A percentile compares a stretch with the other conserved stretches of the same genome.
Evolutionary conservation across 2,797 vertebrate species (phyloP).

Genomic region (Sphaeramia orbicularis): DNA sequence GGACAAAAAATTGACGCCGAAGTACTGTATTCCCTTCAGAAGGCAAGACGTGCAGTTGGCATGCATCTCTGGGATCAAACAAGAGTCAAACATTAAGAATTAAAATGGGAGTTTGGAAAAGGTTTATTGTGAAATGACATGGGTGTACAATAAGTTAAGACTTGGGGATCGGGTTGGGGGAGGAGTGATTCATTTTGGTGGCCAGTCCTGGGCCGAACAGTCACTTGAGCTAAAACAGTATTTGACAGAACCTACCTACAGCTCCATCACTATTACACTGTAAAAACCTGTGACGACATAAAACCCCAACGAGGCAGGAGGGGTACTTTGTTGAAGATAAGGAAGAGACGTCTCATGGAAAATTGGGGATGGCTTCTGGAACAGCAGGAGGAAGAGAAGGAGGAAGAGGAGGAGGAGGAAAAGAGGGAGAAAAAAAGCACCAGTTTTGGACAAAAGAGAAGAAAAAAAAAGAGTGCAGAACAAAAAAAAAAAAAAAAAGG

Average conservation of each 20-base stretch:
- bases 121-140: slow-evolving; percentile 89
- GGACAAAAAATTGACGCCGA: slow-evolving; percentile 61
- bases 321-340: slow-evolving; percentile 41
- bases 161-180: slow-evolving; percentile 73
- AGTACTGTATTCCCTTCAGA: slow-evolving; percentile 37
- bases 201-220: slow-evolving; percentile 84
- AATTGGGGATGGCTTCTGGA: slow-evolving; percentile 61
- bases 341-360: slow-evolving; percentile 43
- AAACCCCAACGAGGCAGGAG: slow-evolving; percentile 46
- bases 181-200: slow-evolving; percentile 71
- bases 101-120: slow-evolving; percentile 79
- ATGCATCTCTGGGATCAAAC: slow-evolving; percentile 13
- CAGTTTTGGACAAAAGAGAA: slow-evolving; percentile 68
- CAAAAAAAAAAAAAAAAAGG: slow-evolving; percentile 77
- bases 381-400: slow-evolving; percentile 40
- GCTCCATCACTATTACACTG: slow-evolving; percentile 71
- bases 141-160: slow-evolving; percentile 88
- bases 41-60: background rate
- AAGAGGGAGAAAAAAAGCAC: slow-evolving; percentile 59
- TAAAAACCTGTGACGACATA: slow-evolving; percentile 52
- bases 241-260: slow-evolving; percentile 50
- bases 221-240: slow-evolving; percentile 68
- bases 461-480: slow-evolving; percentile 60
- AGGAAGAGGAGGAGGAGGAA: background rate
- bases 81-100: slow-evolving; percentile 50